Conservation (phyloP, 2,797 vertebrate genomes). For the Coranthus polyacanthus region DNA sequence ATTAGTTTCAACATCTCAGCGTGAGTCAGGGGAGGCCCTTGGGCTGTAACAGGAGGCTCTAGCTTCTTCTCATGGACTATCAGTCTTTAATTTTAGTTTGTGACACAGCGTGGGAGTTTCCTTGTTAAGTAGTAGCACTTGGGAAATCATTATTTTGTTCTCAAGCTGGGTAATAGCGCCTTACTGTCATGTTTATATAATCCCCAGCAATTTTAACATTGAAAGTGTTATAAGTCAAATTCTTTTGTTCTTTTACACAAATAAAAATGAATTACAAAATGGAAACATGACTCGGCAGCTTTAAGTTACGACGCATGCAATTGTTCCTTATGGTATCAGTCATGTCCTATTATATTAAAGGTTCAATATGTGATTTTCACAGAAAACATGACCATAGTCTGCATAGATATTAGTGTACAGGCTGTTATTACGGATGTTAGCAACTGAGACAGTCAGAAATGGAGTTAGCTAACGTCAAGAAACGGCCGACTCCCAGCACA, state of each 20-base stretch:
- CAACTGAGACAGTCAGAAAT: too few relatives aligned
- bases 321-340: neutral
- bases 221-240: neutral
- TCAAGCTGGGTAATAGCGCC: slow-evolving; percentile 25
- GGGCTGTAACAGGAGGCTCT: slow-evolving; percentile 52
- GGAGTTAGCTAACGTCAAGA: too few relatives aligned
- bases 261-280: neutral
- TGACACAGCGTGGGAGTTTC: slow-evolving; percentile 57
- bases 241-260: slow-evolving; percentile 1
- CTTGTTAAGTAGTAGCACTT: slow-evolving; percentile 50
- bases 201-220: slow-evolving; percentile 1
- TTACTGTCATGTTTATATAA: slow-evolving; percentile 22
- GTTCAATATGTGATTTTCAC: neutral
- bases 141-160: slow-evolving; percentile 52
- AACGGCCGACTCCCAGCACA: too few relatives aligned
- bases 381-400: too few relatives aligned
- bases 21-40: slow-evolving; percentile 55
- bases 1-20: slow-evolving; percentile 59
- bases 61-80: slow-evolving; percentile 49
- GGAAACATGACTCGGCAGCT: neutral
- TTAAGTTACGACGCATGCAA: neutral
- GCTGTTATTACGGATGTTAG: too few relatives aligned
- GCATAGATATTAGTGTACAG: too few relatives aligned
- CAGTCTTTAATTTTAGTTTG: slow-evolving; percentile 58
- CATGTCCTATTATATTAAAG: neutral